phyloP scores from a whole-genome alignment of 2,888 invertebrate species.

The Caenorhabditis doughertyi region DNA sequence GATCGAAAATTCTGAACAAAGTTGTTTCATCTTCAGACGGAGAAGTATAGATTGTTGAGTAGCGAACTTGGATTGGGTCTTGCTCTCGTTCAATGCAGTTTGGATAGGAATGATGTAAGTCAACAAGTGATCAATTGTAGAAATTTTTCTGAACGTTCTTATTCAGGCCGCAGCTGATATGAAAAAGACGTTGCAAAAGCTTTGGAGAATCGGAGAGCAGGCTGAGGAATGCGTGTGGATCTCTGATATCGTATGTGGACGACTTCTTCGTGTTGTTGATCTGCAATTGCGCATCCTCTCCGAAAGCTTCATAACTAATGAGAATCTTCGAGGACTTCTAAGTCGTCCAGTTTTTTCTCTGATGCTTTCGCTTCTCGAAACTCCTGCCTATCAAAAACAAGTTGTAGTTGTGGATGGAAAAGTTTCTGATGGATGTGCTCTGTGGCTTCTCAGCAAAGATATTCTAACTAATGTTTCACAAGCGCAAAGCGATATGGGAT shows the following conservation, averaged over 20 bases:
- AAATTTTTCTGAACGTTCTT: too few relatives aligned
- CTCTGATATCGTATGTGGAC: conserved; percentile 48
- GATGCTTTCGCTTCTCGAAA: conserved; percentile 55
- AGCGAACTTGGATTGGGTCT: conserved; percentile 53
- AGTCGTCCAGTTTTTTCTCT: conserved; percentile 48
- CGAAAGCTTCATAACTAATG: conserved; percentile 20
- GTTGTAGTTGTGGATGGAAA: conserved; percentile 64
- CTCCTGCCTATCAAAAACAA: conserved; percentile 58
- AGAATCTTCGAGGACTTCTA: conserved; percentile 23
- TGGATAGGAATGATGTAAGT: conserved; percentile 52
- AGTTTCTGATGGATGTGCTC: conserved; percentile 65
- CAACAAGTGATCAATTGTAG: not conserved
- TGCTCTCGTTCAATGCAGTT: conserved; percentile 43
- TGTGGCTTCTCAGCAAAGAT: conserved; percentile 62
- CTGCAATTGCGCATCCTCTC: conserved; percentile 34
- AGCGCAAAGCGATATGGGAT: conserved; percentile 43
- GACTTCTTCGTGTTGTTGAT: conserved; percentile 33
- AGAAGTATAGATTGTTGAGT: conserved; percentile 49
- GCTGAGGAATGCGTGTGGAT: conserved; percentile 65
- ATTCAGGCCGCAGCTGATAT: conserved; percentile 58
- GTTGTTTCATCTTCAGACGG: conserved; percentile 32
- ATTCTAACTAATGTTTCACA: conserved; percentile 42
- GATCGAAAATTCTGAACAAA: not conserved
- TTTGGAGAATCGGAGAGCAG: conserved; percentile 65
- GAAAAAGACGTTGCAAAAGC: conserved; percentile 60